Base-by-base conservation (phyloP, 1,140 invertebrate genomes). In the Ceratitis capitata region DNA sequence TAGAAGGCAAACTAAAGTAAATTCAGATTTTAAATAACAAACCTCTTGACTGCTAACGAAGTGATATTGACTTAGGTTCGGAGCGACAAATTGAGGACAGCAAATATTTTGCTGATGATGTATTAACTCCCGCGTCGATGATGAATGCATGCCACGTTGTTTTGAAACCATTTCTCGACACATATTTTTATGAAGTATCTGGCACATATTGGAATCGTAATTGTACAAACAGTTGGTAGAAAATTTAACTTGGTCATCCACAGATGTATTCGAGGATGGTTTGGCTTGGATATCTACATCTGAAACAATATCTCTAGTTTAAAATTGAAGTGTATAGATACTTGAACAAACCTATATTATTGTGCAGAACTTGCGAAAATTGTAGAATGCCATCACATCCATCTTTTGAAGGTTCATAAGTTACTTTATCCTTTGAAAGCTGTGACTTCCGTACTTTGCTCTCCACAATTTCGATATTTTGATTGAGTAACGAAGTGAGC, bases 61-160 rank as follows among this genome's bases (percentile, higher is more conserved):
- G 45, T 94, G 94, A 87, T 95, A 95, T 64, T 94, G 93, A 78
- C 93, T 94, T 10, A 94, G 89, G 88, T 93, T 94, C 0, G 94
- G 94, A 2, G 94, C 93, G 45, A 91, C 94, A 89, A 91, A 92
- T 32, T 91, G 89, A 10, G 89, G 88, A 61, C 88, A 89, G 26
- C 61, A 69, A 10, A 32, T 1, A 32, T 35, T 69, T 14, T 69
- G 32, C 3, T 39, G 32, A 19, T 69, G 61, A 69, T 69, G 58
- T 10, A 85, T 51, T 53, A 83, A 39, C 26, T 83, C 56, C 2
- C 19, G 56, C 14, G 23, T 51, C 32, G 47, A 23, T 51, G 51
- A 35, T 47, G 42, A 9, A 83, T 61, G 82, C 14, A 61, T 51
- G 14, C 69, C 3, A 53, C 23, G 26, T 45, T 32, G 61, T n/a